These are phyloP conservation scores for Nematolebias whitei DNA, from an alignment of 2,113 vertebrate species.

Conservation along the genomic window DNA sequence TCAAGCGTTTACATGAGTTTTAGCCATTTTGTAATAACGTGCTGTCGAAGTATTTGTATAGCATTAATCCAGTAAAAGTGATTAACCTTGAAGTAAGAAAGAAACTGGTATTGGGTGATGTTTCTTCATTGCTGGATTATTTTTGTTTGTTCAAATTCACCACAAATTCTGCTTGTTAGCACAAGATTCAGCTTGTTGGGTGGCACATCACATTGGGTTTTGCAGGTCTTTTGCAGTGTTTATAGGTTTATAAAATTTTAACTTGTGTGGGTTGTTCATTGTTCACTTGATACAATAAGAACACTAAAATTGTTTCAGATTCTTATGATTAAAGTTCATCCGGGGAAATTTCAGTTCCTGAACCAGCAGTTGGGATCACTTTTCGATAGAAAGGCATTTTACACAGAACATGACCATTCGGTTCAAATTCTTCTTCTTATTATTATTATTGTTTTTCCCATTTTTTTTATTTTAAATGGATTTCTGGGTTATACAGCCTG, in stretches of 20 bases:
- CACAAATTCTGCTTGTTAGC: conserved; percentile 11
- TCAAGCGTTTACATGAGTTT: conserved; percentile 49
- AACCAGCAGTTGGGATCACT: conserved; percentile 27
- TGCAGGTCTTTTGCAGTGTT: conserved; percentile 30
- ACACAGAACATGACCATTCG: conserved; percentile 23
- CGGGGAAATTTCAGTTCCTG: conserved; percentile 17
- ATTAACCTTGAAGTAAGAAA: not conserved
- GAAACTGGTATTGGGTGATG: not conserved
- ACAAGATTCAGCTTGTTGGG: conserved; percentile 18
- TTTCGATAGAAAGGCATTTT: conserved; percentile 21
- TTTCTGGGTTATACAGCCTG: conserved; percentile 32
- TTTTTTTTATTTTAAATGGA: conserved; percentile 42
- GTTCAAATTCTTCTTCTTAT: too few relatives aligned
- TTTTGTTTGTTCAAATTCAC: conserved; percentile 13
- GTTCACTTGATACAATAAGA: conserved; percentile 32
- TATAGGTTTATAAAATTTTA: conserved; percentile 11
- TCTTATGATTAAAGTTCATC: not conserved
- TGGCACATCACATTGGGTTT: conserved; percentile 6
- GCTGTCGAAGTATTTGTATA: conserved; percentile 21
- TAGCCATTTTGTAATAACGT: conserved; percentile 29
- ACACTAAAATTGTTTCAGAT: not conserved
- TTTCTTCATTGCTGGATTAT: not conserved
- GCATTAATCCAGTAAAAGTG: conserved; percentile 10
- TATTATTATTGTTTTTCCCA: too few relatives aligned
- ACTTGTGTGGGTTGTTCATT: conserved; percentile 63